Base-by-base conservation (phyloP, 2,797 vertebrate species). In the Chiroxiphia lanceolata region DNA sequence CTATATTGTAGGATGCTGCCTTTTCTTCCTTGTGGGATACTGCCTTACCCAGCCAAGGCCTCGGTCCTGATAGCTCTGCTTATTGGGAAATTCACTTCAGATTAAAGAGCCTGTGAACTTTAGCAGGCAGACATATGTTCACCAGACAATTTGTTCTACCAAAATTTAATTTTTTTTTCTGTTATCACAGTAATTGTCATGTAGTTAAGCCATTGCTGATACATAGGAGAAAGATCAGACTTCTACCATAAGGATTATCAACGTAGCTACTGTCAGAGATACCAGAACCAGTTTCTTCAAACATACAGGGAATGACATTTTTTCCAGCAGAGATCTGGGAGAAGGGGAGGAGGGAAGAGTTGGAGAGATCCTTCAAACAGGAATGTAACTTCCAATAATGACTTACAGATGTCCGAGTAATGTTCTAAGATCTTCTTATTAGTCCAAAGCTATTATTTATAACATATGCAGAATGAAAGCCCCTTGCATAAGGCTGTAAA, bases 381-480 rank as follows among this genome's bases (percentile, higher is more conserved):
- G 92, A 96, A 93, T 74, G 79, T 50, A 91, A 94, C 65, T 91
- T 86, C 72, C 64, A 91, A 51, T 95, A 96, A 95, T 67, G 76
- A 87, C 76, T 95, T 93, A 64, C 93, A 94, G 91, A 95, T 95
- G 91, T 90, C 53, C 54, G 40, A 82, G 60, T 70, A 80, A 77
- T 38, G 42, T 84, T 94, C 57, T 87, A 91, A 82, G 74, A 94
- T 91, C 77, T 83, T 90, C 71, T 70, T 75, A 89, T 91, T 82
- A 89, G 63, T 77, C 86, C 86, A 93, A 80, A 93, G n/a, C 68
- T 79, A 45, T 87, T 91, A 95, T 90, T 90, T 95, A 34, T 90
- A 90, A 85, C 90, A 93, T 57, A 90, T 78, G 86, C 56, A 83
- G 81, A 93, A 87, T 31, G 74, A 84, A 80, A 90, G 48, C 36